Evolutionary conservation across 1,140 invertebrate genomes (phyloP).

Genomic region (Drosophila mojavensis): DNA sequence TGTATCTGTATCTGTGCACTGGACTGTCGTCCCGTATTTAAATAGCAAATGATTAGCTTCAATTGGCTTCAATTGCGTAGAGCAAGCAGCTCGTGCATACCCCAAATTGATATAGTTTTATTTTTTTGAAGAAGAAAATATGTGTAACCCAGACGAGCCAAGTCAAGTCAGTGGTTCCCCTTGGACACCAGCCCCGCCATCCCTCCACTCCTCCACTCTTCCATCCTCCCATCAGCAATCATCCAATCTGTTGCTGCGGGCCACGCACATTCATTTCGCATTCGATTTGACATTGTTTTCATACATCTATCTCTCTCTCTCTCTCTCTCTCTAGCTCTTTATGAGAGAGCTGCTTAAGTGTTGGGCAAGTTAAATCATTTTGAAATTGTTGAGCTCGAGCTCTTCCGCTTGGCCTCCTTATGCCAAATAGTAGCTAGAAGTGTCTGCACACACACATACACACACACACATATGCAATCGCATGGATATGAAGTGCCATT

Average conservation of each 20-base stretch:
- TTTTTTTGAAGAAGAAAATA: conserved; percentile 1
- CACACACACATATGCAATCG: conserved; percentile 17
- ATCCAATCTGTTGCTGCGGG: neutral
- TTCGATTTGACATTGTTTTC: conserved; percentile 57
- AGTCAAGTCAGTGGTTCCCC: neutral
- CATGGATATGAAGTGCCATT: conserved; percentile 31
- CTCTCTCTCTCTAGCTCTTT: neutral
- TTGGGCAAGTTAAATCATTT: conserved; percentile 69
- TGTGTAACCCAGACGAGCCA: neutral
- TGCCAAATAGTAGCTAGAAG: neutral
- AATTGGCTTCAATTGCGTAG: conserved; percentile 75
- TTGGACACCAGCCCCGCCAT: neutral
- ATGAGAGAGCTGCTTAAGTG: conserved; percentile 55
- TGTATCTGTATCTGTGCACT: conserved; percentile 27
- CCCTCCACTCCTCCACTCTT: neutral
- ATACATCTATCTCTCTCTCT: neutral
- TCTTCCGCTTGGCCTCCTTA: conserved; percentile 8
- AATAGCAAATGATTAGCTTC: conserved; percentile 78
- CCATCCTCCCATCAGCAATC: neutral
- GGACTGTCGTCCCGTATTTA: conserved; percentile 68
- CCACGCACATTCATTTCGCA: conserved; percentile 60
- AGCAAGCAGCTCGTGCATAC: conserved; percentile 38
- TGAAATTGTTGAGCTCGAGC: conserved; percentile 37
- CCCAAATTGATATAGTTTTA: conserved; percentile 55
- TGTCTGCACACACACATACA: neutral